Percentiles rank a stretch among this genome's conserved stretches.
phyloP scores from a whole-genome alignment of 2,113 vertebrate genomes.

The Rallus limicola region DNA sequence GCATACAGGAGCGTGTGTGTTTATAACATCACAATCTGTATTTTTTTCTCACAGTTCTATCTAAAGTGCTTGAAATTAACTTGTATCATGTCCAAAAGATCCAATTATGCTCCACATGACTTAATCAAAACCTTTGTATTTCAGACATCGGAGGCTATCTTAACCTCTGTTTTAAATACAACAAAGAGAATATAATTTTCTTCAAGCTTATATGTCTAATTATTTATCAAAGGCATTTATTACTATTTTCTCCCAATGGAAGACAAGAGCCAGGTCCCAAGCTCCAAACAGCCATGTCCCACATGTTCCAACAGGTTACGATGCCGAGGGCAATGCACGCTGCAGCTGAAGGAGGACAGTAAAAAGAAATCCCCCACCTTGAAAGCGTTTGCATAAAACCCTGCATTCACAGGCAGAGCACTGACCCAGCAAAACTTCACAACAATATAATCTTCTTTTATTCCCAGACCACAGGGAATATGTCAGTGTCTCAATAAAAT shows the following conservation, averaged over 20 bases:
- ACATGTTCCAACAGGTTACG: neutral
- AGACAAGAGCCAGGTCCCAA: neutral
- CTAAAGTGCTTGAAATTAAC: neutral
- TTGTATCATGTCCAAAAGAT: neutral
- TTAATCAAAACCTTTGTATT: neutral
- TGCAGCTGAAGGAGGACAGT: neutral
- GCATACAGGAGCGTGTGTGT: fast-evolving
- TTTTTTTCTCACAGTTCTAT: neutral
- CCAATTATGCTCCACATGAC: fast-evolving
- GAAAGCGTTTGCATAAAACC: neutral
- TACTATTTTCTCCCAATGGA: neutral
- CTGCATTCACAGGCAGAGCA: neutral
- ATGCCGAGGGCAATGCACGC: neutral
- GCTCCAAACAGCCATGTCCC: neutral
- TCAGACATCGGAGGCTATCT: neutral
- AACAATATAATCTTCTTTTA: neutral
- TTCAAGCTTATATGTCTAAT: neutral
- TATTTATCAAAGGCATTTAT: neutral
- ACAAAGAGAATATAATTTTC: neutral
- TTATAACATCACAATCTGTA: neutral
- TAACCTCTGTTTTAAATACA: neutral
- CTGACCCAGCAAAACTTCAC: constrained; percentile 4
- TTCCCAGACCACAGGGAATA: neutral
- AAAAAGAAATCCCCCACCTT: neutral
- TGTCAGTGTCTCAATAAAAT: constrained; percentile 28